These are phyloP conservation scores for Hypomesus transpacificus DNA, from an alignment of 2,113 vertebrate genomes.

Conservation along the genomic window DNA sequence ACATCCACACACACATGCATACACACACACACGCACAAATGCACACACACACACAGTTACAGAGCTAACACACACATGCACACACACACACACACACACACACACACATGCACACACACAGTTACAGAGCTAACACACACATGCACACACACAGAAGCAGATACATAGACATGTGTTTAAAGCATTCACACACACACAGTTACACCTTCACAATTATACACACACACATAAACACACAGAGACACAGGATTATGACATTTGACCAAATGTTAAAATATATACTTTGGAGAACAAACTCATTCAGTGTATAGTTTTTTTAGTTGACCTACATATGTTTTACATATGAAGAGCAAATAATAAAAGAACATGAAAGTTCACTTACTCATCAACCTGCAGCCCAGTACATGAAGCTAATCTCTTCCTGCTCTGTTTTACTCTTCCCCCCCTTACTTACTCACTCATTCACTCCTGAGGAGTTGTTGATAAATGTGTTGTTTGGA, in stretches of 20 bases:
- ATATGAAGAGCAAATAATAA: too few relatives aligned
- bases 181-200: neutral
- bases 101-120: neutral
- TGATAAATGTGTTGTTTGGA: neutral
- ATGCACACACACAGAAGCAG: neutral
- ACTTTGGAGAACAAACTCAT: too few relatives aligned
- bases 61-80: too few relatives aligned
- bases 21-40: conserved; percentile 3
- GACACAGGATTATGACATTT: neutral
- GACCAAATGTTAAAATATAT: too few relatives aligned
- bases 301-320: too few relatives aligned
- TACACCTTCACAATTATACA: neutral
- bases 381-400: too few relatives aligned
- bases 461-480: neutral
- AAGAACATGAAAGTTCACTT: too few relatives aligned
- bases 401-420: too few relatives aligned
- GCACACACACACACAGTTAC: neutral
- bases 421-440: neutral
- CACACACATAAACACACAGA: neutral
- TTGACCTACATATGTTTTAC: too few relatives aligned
- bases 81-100: neutral
- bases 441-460: neutral
- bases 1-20: too few relatives aligned
- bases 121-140: neutral
- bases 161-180: neutral